Evolutionary conservation across 2,888 invertebrate genomes (phyloP).

Genomic region (Gastracanthus pulcherrimus): DNA sequence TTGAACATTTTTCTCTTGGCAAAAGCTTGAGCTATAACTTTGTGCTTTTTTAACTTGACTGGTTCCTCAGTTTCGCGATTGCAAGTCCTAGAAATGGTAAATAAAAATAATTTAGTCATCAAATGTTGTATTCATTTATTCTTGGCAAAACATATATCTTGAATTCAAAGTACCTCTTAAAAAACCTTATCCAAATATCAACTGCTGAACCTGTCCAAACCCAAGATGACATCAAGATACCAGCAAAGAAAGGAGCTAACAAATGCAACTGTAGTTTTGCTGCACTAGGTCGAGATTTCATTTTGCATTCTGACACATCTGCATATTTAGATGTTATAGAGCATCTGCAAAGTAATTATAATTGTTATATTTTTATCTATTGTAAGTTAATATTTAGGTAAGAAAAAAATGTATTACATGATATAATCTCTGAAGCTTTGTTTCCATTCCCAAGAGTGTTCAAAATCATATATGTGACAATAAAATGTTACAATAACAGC

Average conservation of each 20-base stretch:
- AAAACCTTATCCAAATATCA: slow-evolving; percentile 91
- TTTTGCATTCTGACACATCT: slow-evolving; percentile 81
- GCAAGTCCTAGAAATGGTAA: slow-evolving; percentile 82
- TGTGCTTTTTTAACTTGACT: slow-evolving; percentile 89
- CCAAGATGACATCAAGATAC: slow-evolving; percentile 95
- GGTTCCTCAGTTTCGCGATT: slow-evolving; percentile 85
- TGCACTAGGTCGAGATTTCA: slow-evolving; percentile 87
- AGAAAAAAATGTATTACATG: slow-evolving; percentile 83
- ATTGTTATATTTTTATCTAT: neutral
- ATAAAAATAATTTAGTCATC: slow-evolving; percentile 2
- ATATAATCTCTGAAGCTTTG: slow-evolving; percentile 88
- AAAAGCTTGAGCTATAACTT: slow-evolving; percentile 94
- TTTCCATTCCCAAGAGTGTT: slow-evolving; percentile 87
- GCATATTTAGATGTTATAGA: slow-evolving; percentile 73
- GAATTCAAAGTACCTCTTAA: slow-evolving; percentile 83
- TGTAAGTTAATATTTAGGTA: neutral
- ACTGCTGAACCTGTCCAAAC: slow-evolving; percentile 93
- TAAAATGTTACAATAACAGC: slow-evolving; percentile 89
- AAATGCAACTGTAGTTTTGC: slow-evolving; percentile 90
- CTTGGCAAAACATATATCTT: neutral
- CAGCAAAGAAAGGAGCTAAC: slow-evolving; percentile 89
- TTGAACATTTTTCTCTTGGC: slow-evolving; percentile 91
- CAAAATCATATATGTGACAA: slow-evolving; percentile 91
- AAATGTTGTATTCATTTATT: neutral
- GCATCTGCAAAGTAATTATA: slow-evolving; percentile 76